Percentiles rank a stretch among this genome's conserved stretches.
Evolutionary conservation across 1,140 invertebrate genomes (phyloP).

Genomic region (Scaptomyza hsui): DNA sequence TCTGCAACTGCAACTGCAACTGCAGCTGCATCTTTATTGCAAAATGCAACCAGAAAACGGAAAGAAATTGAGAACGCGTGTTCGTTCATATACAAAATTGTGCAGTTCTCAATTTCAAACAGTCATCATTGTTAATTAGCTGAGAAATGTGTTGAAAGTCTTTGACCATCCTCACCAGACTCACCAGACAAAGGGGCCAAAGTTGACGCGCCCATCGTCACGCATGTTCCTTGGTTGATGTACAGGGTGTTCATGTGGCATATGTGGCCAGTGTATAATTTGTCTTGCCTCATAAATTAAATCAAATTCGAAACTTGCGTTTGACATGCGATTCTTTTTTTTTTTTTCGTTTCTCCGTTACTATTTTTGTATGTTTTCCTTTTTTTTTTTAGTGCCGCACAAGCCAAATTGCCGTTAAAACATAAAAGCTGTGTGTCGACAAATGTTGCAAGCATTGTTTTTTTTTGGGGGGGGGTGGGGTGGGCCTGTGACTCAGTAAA

Average conservation of each 20-base stretch:
- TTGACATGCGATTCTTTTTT: slow-evolving; percentile 71
- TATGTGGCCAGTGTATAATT: slow-evolving; percentile 61
- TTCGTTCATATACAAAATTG: slow-evolving; percentile 24
- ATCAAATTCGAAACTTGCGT: slow-evolving; percentile 78
- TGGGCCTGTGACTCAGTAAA: neutral
- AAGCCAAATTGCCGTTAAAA: slow-evolving; percentile 70
- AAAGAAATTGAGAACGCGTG: slow-evolving; percentile 10
- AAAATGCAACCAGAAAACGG: slow-evolving; percentile 21
- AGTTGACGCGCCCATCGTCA: slow-evolving; percentile 67
- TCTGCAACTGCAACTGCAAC: slow-evolving; percentile 25
- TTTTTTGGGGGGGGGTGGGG: neutral
- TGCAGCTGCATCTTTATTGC: slow-evolving; percentile 26
- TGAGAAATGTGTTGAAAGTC: slow-evolving; percentile 55
- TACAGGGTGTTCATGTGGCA: slow-evolving; percentile 25
- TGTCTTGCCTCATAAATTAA: slow-evolving; percentile 76
- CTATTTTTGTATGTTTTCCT: slow-evolving; percentile 23
- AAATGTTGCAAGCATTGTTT: slow-evolving; percentile 18
- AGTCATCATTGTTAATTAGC: slow-evolving; percentile 67
- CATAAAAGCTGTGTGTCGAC: slow-evolving; percentile 57
- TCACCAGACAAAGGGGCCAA: slow-evolving; percentile 29
- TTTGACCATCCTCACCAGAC: slow-evolving; percentile 6
- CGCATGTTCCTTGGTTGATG: slow-evolving; percentile 37
- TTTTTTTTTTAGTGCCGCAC: slow-evolving; percentile 32
- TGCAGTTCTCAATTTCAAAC: slow-evolving; percentile 28
- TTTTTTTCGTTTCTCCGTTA: slow-evolving; percentile 4